phyloP scores from a whole-genome alignment of 2,888 invertebrate species.

The Amblyjoppa proteus region DNA sequence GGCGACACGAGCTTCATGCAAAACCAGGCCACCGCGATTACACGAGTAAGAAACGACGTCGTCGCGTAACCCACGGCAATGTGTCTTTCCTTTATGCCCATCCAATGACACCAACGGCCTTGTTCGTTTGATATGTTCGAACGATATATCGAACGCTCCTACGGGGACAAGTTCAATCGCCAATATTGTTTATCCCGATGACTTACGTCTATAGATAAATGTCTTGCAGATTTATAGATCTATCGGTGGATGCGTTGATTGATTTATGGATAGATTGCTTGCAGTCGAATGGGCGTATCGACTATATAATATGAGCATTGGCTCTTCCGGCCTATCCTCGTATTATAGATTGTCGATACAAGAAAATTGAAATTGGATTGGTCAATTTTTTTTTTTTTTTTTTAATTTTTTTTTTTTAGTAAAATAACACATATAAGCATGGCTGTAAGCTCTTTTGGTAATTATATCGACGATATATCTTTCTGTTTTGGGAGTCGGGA shows the following conservation, averaged over 20 bases:
- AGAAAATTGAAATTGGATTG: neutral
- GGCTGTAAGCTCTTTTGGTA: neutral
- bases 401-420: neutral
- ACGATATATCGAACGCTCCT: conserved; percentile 42
- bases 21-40: conserved; percentile 67
- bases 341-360: neutral
- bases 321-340: neutral
- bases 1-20: conserved; percentile 50
- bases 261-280: too few relatives aligned
- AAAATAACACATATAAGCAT: neutral
- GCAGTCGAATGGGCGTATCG: neutral
- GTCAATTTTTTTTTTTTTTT: neutral
- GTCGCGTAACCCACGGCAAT: conserved; percentile 47
- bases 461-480: neutral
- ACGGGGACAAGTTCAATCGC: conserved; percentile 56
- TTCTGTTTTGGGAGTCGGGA: neutral
- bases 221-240: too few relatives aligned
- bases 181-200: conserved; percentile 7
- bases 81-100: conserved; percentile 38
- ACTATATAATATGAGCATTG: neutral
- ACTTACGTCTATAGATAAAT: neutral
- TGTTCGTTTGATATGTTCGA: neutral
- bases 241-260: too few relatives aligned
- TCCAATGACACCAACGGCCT: conserved; percentile 19
- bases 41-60: conserved; percentile 54